Conservation (phyloP, 2,888 invertebrate genomes). For the Coleophora flavipennella region DNA sequence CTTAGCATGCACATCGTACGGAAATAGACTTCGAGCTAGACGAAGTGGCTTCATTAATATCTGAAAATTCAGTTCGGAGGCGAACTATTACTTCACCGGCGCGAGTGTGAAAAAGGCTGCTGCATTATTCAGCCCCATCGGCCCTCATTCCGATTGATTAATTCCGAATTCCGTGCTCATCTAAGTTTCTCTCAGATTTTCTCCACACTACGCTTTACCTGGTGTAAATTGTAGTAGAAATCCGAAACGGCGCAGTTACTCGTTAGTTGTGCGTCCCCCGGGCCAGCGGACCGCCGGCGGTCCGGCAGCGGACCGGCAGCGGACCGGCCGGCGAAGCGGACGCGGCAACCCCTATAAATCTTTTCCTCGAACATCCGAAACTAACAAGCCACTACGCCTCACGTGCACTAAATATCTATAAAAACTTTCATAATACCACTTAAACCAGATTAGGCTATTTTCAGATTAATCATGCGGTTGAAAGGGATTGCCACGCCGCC, state of each 20-base stretch:
- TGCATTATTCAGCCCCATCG: conserved; percentile 35
- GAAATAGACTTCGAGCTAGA: not conserved
- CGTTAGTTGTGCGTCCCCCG: conserved; percentile 65
- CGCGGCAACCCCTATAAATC: conserved; percentile 65
- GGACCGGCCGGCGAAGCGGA: conserved; percentile 49
- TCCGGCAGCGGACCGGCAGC: no score
- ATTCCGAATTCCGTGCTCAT: conserved; percentile 49
- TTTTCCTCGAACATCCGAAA: conserved; percentile 58
- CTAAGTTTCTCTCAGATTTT: conserved; percentile 52
- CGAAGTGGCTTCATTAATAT: not conserved
- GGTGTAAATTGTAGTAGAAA: conserved; percentile 67
- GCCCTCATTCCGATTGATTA: conserved; percentile 41
- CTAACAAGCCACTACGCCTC: conserved; percentile 51
- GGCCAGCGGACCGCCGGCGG: no score
- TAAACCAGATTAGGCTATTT: conserved; percentile 57
- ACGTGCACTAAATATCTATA: conserved; percentile 45
- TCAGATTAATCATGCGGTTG: conserved; percentile 48
- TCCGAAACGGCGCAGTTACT: conserved; percentile 62
- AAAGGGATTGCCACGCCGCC: conserved; percentile 37
- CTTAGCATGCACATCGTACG: no score
- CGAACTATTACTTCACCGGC: conserved; percentile 4
- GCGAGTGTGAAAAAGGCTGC: conserved; percentile 26
- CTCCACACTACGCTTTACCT: conserved; percentile 36
- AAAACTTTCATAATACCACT: conserved; percentile 57
- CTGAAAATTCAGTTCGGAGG: not conserved